These are phyloP conservation scores for Nematostella vectensis DNA, from an alignment of 92 coral and sea anemone genomes.

Conservation along the genomic window DNA sequence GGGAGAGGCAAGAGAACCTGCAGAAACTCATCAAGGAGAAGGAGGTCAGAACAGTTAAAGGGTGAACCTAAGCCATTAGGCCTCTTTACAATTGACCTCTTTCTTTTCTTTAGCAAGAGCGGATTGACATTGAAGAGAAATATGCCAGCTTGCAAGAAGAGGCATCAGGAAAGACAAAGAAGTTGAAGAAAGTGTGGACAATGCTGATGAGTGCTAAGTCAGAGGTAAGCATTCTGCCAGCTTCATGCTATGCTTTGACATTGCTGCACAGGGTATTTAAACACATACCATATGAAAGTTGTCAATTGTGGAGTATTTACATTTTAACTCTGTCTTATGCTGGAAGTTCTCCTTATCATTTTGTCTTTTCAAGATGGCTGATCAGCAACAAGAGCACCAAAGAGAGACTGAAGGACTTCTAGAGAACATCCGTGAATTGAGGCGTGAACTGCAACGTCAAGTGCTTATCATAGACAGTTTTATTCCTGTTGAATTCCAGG, in stretches of 20 bases:
- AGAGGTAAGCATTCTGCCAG: slow-evolving; percentile 47
- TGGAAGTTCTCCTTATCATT: no score
- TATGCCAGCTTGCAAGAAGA: slow-evolving; percentile 96
- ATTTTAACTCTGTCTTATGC: no score
- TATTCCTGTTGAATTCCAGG: slow-evolving; percentile 92
- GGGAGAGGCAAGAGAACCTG: slow-evolving; percentile 75
- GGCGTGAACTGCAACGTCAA: slow-evolving; percentile 73
- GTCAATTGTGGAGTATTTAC: no score
- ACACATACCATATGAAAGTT: no score
- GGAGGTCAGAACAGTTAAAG: slow-evolving; percentile 76
- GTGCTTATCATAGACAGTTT: slow-evolving; percentile 78
- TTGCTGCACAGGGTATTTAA: no score
- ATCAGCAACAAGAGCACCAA: slow-evolving; percentile 92
- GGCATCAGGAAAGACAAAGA: slow-evolving; percentile 96
- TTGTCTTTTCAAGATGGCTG: no score
- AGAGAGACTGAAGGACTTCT: slow-evolving; percentile 93
- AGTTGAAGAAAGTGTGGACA: slow-evolving; percentile 96
- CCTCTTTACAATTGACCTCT: no score
- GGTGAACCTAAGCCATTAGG: no score
- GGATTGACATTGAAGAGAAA: slow-evolving; percentile 95
- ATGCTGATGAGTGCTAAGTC: slow-evolving; percentile 98
- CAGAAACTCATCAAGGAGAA: slow-evolving; percentile 94
- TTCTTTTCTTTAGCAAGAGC: slow-evolving; percentile 78
- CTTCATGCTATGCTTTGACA: no score
- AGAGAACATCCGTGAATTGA: slow-evolving; percentile 88